Evolutionary conservation across 2,888 invertebrate genomes (phyloP).

Genomic region (Hartigia nigra): DNA sequence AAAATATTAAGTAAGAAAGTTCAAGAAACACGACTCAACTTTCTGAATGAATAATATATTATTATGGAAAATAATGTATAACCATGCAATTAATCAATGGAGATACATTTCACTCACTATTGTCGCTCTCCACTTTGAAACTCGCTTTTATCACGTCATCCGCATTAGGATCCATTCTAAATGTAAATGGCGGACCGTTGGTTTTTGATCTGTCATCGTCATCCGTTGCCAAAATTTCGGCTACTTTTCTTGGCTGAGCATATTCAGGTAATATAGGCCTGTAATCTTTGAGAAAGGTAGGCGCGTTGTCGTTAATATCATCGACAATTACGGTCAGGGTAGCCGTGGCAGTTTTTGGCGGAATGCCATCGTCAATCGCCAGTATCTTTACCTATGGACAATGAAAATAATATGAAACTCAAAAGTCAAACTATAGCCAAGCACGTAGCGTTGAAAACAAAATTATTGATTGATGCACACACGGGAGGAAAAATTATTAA

Average conservation of each 20-base stretch:
- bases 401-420: neutral
- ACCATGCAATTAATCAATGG: neutral
- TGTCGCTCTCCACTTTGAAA: slow-evolving; percentile 96
- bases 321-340: slow-evolving; percentile 94
- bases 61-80: neutral
- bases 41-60: neutral
- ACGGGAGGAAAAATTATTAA: neutral
- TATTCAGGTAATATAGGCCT: slow-evolving; percentile 94
- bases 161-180: slow-evolving; percentile 92
- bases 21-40: neutral
- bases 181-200: slow-evolving; percentile 97
- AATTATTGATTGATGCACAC: neutral
- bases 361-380: slow-evolving; percentile 94
- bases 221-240: slow-evolving; percentile 92
- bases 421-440: neutral
- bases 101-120: slow-evolving; percentile 73
- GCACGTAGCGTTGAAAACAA: neutral
- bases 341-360: slow-evolving; percentile 93
- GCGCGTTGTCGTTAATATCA: slow-evolving; percentile 95
- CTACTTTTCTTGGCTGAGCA: slow-evolving; percentile 89
- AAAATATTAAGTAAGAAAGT: neutral
- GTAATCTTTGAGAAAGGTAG: slow-evolving; percentile 92
- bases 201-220: slow-evolving; percentile 94
- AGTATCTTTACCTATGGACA: slow-evolving; percentile 82
- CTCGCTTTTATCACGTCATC: slow-evolving; percentile 93